These are phyloP conservation scores for Progne subis DNA, from an alignment of 2,113 vertebrate species.

Conservation along the genomic window DNA sequence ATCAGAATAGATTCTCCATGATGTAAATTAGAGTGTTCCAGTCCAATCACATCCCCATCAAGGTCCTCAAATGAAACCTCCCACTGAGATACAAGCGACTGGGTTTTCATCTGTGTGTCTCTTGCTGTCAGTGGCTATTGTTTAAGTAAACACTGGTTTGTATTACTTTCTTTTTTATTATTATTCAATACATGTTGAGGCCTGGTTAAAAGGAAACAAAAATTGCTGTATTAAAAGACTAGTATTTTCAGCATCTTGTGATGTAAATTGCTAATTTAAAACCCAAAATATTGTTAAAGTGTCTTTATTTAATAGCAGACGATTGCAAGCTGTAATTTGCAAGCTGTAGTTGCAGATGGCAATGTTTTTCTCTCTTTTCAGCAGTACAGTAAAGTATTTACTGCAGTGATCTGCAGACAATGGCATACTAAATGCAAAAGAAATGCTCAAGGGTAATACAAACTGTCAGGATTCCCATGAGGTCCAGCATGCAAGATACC, in stretches of 20 bases:
- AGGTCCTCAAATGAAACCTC: slow-evolving; percentile 40
- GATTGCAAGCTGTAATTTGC: slow-evolving; percentile 84
- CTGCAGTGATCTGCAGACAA: slow-evolving; percentile 75
- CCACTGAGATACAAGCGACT: slow-evolving; percentile 48
- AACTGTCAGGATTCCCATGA: slow-evolving; percentile 24
- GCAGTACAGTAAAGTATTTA: slow-evolving; percentile 73
- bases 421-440: slow-evolving; percentile 69
- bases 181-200: slow-evolving; percentile 70
- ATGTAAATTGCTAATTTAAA: slow-evolving; percentile 85
- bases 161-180: slow-evolving; percentile 23
- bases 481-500: neutral
- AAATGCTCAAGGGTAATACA: slow-evolving; percentile 52
- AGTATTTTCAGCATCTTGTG: slow-evolving; percentile 78
- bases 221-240: slow-evolving; percentile 79
- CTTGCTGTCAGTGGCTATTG: slow-evolving; percentile 72
- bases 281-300: slow-evolving; percentile 84
- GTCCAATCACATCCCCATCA: slow-evolving; percentile 43
- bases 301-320: slow-evolving; percentile 83
- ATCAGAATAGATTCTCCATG: slow-evolving; percentile 48
- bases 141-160: slow-evolving; percentile 78
- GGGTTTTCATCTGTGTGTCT: slow-evolving; percentile 67
- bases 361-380: slow-evolving; percentile 79
- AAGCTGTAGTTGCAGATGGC: slow-evolving; percentile 84
- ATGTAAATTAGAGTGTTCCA: slow-evolving; percentile 61
- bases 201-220: slow-evolving; percentile 76